Evolutionary conservation across 2,113 vertebrate species (phyloP).

Genomic region (Columba janthina): DNA sequence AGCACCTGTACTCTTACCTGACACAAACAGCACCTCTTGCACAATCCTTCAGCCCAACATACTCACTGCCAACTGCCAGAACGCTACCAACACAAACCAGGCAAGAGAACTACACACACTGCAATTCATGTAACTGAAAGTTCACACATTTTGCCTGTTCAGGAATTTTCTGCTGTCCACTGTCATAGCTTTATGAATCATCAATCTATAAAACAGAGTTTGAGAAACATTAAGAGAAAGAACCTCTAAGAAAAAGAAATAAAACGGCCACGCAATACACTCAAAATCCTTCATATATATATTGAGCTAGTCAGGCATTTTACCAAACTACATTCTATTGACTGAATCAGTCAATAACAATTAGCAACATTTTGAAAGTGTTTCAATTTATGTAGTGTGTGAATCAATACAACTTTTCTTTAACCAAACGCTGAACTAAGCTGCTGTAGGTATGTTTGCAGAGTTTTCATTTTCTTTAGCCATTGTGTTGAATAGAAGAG

Average conservation of each 20-base stretch:
- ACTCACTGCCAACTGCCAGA: background rate
- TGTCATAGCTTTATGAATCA: background rate
- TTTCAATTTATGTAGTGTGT: background rate
- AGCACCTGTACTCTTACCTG: rapidly evolving
- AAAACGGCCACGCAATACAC: rapidly evolving
- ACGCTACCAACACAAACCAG: background rate
- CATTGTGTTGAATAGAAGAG: background rate
- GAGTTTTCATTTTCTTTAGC: background rate
- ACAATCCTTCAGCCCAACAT: background rate
- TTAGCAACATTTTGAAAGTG: background rate
- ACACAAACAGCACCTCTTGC: background rate
- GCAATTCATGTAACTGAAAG: background rate
- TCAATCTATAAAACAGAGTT: background rate
- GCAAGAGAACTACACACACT: background rate
- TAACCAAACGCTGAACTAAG: background rate
- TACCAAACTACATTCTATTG: background rate
- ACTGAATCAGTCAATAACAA: background rate
- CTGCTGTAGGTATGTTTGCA: background rate
- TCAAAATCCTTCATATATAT: background rate
- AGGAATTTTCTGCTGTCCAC: background rate
- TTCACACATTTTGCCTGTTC: background rate
- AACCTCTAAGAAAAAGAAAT: background rate
- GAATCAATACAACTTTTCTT: background rate
- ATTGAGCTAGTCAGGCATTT: background rate
- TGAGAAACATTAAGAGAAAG: background rate